Evolutionary conservation across 1,140 invertebrate species (phyloP), one percentile per base, ranked within the genome.

Genomic region (Pinna nobilis): DNA sequence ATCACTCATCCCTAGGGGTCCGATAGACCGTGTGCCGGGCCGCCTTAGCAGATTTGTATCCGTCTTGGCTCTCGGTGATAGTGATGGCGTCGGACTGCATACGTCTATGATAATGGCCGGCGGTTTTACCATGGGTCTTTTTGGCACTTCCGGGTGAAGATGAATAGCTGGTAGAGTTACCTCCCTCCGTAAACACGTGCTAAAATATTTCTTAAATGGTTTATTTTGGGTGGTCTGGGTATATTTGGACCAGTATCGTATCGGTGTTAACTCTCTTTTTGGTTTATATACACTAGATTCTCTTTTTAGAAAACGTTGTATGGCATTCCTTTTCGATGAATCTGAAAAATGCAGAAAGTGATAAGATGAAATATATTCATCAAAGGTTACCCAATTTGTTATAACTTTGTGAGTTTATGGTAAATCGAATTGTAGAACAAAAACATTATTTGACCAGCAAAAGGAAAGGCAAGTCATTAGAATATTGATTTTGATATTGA

Each of bases 131-230:
- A 28, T 63, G 3, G n/a, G 15, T 28, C 37, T 0, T 25, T 25
- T 44, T n/a, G 11, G 41, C n/a, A 47, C 11, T 13, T 39, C 39
- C n/a, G 60, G n/a, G 3, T 66, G 50, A 3, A 66, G 30, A 30
- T 49, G 63, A 11, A 66, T 35, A 30, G 44, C 47, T 6, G 63
- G 63, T 25, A 66, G 30, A 33, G 63, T 51, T 1, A 59, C 37
- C 33, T 41, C 41, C 13, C 39, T 59, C 0, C 32, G 35, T 20
- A 23, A 2, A 18, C 15, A n/a, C 13, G 9, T 9, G 2, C 49
- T 18, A 57, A 65, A 59, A 37, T 66, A 65, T 33, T 44, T 18
- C 15, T 68, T 25, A 57, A 72, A 11, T n/a, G 61, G 70, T 37
- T 35, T 72, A 20, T 60, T 57, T 53, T 53, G 41, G 1, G 60